These are phyloP conservation scores for Periophthalmus magnuspinnatus DNA, from an alignment of 2,797 vertebrate species.

Conservation along the genomic window DNA sequence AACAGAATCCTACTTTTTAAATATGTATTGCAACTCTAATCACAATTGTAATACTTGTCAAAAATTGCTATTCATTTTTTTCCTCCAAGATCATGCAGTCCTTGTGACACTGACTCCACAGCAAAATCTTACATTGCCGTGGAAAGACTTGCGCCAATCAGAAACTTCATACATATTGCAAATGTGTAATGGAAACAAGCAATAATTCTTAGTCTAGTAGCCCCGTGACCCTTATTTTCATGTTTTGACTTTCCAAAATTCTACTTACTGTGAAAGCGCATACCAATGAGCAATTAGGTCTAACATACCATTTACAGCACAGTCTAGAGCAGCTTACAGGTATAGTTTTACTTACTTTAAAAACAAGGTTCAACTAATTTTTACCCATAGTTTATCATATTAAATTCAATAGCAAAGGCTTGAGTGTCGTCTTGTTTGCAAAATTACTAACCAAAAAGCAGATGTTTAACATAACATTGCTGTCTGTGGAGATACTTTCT, in stretches of 20 bases:
- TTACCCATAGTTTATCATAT: too few species aligned
- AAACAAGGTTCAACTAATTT: too few species aligned
- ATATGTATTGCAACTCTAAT: too few species aligned
- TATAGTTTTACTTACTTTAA: neutral
- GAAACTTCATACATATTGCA: neutral
- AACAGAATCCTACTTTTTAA: too few species aligned
- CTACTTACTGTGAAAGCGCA: neutral
- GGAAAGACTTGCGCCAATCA: neutral
- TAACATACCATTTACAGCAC: neutral
- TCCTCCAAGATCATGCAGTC: too few species aligned
- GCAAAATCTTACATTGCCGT: neutral
- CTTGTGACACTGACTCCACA: too few species aligned
- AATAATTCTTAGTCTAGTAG: neutral
- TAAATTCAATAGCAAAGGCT: neutral
- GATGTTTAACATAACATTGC: neutral
- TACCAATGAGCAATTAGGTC: neutral
- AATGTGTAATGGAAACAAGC: neutral
- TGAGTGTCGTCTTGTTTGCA: too few species aligned
- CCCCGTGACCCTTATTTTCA: neutral
- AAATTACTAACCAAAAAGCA: too few species aligned
- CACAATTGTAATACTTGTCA: too few species aligned
- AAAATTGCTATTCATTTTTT: too few species aligned
- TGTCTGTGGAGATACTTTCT: neutral
- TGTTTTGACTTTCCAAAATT: neutral
- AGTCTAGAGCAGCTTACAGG: neutral